These are phyloP conservation scores for Cyrtorhinus lividipennis DNA, from an alignment of 1,140 invertebrate species.

Conservation along the genomic window DNA sequence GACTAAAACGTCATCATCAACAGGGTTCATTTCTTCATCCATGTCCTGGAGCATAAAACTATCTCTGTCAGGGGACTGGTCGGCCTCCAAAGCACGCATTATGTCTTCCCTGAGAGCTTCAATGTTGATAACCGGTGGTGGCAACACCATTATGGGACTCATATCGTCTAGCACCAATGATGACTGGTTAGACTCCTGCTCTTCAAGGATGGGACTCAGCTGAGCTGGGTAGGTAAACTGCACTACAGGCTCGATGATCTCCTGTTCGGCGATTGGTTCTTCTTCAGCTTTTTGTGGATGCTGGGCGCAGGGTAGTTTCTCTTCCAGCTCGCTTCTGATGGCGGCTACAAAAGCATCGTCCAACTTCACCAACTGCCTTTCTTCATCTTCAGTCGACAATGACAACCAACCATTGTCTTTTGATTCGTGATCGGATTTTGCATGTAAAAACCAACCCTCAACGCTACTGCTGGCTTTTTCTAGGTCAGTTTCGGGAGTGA, in stretches of 20 bases:
- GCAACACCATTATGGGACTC: conserved; percentile 17
- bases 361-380: conserved; percentile 37
- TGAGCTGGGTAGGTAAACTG: conserved; percentile 29
- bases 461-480: conserved; percentile 5
- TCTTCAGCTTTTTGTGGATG: conserved; percentile 28
- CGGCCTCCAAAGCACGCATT: conserved; percentile 20
- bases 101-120: conserved; percentile 25
- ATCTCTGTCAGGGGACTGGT: conserved; percentile 18
- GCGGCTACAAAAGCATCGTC: conserved; percentile 55
- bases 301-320: conserved; percentile 50
- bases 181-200: conserved; percentile 29
- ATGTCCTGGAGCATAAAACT: conserved; percentile 22
- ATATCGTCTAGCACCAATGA: conserved; percentile 21
- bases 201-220: conserved; percentile 47
- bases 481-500: conserved; percentile 10
- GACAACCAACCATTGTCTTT: conserved; percentile 29
- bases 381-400: conserved; percentile 27
- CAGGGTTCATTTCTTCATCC: conserved; percentile 13
- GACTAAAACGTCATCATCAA: conserved; percentile 37
- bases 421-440: conserved; percentile 13
- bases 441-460: conserved; percentile 37
- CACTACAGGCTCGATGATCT: conserved; percentile 21
- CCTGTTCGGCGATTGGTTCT: conserved; percentile 24
- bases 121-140: conserved; percentile 11
- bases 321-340: conserved; percentile 48